Percentiles rank a stretch among this genome's conserved stretches.
Evolutionary conservation across 2,113 vertebrate species (phyloP).

Genomic region (Barnardius zonarius): DNA sequence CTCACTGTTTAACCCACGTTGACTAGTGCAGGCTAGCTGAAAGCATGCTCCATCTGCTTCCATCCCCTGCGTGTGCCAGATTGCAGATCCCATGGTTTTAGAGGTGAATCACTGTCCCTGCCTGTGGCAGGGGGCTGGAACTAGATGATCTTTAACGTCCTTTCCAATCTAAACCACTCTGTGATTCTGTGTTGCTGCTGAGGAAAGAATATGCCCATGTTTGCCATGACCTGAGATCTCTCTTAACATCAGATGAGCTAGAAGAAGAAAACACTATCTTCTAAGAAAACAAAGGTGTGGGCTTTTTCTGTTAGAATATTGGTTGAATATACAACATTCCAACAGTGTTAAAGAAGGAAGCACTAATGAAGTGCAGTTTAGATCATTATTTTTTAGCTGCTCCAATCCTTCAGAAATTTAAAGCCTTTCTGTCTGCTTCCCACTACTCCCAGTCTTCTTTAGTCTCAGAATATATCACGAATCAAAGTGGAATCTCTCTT

Average conservation of each 20-base stretch:
- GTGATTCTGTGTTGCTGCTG: background rate
- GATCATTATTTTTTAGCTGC: background rate
- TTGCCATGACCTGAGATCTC: background rate
- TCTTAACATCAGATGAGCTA: background rate
- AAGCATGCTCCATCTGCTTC: background rate
- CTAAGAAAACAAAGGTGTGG: background rate
- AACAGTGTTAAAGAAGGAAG: background rate
- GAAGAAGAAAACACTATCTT: background rate
- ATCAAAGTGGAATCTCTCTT: background rate
- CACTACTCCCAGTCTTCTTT: background rate
- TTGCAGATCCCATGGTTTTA: background rate
- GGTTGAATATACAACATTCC: background rate
- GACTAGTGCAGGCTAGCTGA: background rate
- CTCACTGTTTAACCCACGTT: background rate
- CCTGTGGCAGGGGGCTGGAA: background rate
- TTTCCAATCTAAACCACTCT: background rate
- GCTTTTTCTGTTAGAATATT: background rate
- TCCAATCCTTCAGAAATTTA: background rate
- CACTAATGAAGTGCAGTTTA: background rate
- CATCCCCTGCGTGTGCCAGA: background rate
- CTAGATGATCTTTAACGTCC: background rate
- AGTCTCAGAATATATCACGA: fast-evolving
- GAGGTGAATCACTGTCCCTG: background rate
- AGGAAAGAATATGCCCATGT: background rate
- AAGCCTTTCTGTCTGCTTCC: background rate